phyloP scores from a whole-genome alignment of 2,797 vertebrate species.

The Melanotaenia pygmaea region DNA sequence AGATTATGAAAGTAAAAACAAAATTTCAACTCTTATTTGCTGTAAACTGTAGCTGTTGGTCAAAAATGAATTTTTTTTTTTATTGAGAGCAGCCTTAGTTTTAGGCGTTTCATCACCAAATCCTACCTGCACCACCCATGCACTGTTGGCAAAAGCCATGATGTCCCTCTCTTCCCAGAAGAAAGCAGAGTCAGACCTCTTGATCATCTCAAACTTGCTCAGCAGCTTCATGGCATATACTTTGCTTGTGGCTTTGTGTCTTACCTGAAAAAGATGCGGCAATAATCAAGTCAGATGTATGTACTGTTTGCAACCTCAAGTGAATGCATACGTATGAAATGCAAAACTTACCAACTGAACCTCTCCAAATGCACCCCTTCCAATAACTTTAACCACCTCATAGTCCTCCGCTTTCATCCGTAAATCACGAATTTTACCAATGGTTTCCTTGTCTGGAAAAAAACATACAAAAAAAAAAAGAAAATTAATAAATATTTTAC shows the following conservation, averaged over 20 bases:
- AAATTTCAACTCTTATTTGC: neutral
- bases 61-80: neutral
- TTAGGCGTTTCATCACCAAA: neutral
- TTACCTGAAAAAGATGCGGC: conserved; percentile 82
- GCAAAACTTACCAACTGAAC: conserved; percentile 91
- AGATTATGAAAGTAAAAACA: neutral
- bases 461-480: conserved; percentile 3
- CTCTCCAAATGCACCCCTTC: conserved; percentile 98
- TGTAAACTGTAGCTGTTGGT: neutral
- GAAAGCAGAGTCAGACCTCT: conserved; percentile 98
- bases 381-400: conserved; percentile 99
- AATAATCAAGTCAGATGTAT: neutral
- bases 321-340: no score
- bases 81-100: neutral
- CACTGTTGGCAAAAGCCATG: conserved; percentile 98
- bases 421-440: conserved; percentile 96
- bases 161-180: conserved; percentile 99
- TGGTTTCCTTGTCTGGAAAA: conserved; percentile 93
- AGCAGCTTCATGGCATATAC: conserved; percentile 99
- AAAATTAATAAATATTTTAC: neutral
- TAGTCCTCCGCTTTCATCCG: conserved; percentile 99
- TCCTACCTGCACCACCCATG: conserved; percentile 97
- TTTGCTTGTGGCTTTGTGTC: conserved; percentile 94
- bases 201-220: conserved; percentile 99
- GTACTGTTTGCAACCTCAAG: neutral